Base-by-base conservation (phyloP, 2,888 invertebrate genomes). In the Aplocera efformata region DNA sequence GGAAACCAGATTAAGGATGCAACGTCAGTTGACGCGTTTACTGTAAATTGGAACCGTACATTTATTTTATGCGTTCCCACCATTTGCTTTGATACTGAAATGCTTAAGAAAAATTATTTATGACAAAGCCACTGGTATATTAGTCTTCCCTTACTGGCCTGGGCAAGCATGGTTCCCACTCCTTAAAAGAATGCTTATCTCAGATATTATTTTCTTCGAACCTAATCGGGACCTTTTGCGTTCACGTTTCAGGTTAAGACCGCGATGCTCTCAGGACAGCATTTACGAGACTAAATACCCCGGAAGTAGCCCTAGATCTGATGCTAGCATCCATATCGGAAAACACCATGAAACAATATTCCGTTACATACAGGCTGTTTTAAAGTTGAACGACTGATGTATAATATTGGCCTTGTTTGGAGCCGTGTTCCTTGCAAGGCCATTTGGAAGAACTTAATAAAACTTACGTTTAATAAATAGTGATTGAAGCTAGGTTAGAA, bases 351-450 rank as follows among this genome's bases (percentile, higher is more conserved):
- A 41, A 46, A 8, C 51, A 51, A 42, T 54, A 54, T 22, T 32
- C 40, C 4, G 13, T 23, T 6, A 30, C 47, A 8, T 32, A 38
- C 3, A 47, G 42, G n/a, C 41, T 48, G 44, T 20, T 47, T 48
- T 46, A 41, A 45, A 52, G 40, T 47, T 45, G 4, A 53, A 43
- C n/a, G n/a, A n/a, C n/a, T 48, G 44, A 48, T 50, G 7, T 46
- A 35, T 43, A 45, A 52, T 46, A 48, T 43, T 50, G 46, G 40
- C 50, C 48, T 49, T 50, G 34, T 50, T 27, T 47, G 40, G 42
- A 47, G 47, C 50, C 41, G 7, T 45, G 47, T 50, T 55, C 44
- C 45, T 48, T 48, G 43, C 49, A 52, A 55, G 45, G 50, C 49
- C 55, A 24, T 42, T 50, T 50, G 42, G 45, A 53, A 49, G 42